These are phyloP conservation scores for Ganaspis brasiliensis DNA, from an alignment of 2,888 invertebrate species.

Conservation along the genomic window DNA sequence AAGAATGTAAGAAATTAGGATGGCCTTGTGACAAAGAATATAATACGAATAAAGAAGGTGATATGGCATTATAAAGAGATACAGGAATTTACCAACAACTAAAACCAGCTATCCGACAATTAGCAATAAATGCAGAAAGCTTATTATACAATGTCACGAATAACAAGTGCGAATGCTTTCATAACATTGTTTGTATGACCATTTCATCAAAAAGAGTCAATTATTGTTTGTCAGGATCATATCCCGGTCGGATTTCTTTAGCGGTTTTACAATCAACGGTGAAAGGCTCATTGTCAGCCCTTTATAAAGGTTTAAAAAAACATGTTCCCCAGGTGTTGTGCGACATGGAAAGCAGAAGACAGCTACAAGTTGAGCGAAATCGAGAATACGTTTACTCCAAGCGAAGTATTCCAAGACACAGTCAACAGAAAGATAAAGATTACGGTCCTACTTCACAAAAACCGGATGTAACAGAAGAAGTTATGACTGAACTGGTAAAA, in stretches of 20 bases:
- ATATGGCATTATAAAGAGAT: not conserved
- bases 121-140: not conserved
- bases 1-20: not conserved
- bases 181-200: not conserved
- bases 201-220: not conserved
- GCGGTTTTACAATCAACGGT: conserved; percentile 44
- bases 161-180: conserved; percentile 4
- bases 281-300: conserved; percentile 28
- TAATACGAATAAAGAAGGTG: not conserved
- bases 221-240: not conserved
- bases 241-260: conserved; percentile 31
- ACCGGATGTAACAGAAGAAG: conserved; percentile 14
- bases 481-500: not conserved
- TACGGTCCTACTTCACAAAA: conserved; percentile 34
- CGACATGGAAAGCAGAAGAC: conserved; percentile 24
- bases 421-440: conserved; percentile 6
- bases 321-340: not conserved
- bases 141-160: no score
- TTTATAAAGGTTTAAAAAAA: conserved; percentile 3
- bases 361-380: conserved; percentile 3
- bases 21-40: not conserved
- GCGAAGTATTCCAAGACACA: not conserved
- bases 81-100: not conserved
- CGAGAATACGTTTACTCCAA: not conserved
- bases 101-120: not conserved